phyloP scores from a whole-genome alignment of 92 coral and sea anemone species.

The Hydrozoanthus gracilis region DNA sequence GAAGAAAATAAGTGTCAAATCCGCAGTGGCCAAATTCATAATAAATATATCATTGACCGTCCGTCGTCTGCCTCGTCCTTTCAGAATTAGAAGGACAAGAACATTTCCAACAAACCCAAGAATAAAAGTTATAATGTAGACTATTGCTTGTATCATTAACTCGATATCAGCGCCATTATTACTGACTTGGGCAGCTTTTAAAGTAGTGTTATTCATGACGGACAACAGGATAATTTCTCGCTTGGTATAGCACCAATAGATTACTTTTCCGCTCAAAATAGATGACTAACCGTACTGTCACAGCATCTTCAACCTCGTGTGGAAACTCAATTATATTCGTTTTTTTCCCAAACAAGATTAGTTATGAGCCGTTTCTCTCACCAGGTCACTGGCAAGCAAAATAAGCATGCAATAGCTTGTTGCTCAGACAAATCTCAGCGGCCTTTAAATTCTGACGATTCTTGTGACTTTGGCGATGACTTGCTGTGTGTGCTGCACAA shows the following conservation, averaged over 20 bases:
- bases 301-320: conserved; percentile 11
- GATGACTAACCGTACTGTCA: neutral
- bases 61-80: conserved; percentile 65
- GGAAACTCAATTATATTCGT: conserved; percentile 27
- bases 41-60: conserved; percentile 86
- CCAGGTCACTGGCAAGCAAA: conserved; percentile 5
- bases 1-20: conserved; percentile 74
- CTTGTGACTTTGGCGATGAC: neutral
- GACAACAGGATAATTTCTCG: neutral
- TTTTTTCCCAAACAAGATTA: neutral
- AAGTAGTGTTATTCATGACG: conserved; percentile 38
- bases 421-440: conserved; percentile 6
- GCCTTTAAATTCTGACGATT: neutral
- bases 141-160: conserved; percentile 4
- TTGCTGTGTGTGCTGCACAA: neutral
- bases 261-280: conserved; percentile 12
- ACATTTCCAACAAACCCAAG: conserved; percentile 80
- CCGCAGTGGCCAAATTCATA: conserved; percentile 85
- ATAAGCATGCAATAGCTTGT: neutral
- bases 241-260: neutral
- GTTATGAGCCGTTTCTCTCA: neutral
- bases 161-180: neutral
- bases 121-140: conserved; percentile 71
- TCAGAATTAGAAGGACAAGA: conserved; percentile 71
- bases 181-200: neutral